These are phyloP conservation scores for Neosilurus mollespiculum DNA, from an alignment of 2,797 vertebrate species.

Conservation along the genomic window DNA sequence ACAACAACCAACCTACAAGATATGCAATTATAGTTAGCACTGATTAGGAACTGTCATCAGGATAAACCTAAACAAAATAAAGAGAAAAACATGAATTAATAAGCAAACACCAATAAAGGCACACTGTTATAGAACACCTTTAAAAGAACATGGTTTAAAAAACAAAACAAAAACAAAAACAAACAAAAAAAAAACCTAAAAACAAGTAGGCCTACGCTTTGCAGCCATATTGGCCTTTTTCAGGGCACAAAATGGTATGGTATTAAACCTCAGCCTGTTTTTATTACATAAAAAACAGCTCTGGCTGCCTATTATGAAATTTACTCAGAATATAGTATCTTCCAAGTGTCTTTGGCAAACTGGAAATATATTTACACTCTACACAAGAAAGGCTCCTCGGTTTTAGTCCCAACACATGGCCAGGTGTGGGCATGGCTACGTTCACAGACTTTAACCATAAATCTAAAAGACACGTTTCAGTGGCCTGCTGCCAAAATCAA, in stretches of 20 bases:
- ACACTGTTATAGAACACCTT: too few relatives aligned
- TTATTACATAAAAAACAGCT: not conserved
- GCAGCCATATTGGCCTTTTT: too few relatives aligned
- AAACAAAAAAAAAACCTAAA: too few relatives aligned
- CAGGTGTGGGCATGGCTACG: not conserved
- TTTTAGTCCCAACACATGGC: not conserved
- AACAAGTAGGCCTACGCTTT: too few relatives aligned
- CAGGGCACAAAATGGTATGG: too few relatives aligned
- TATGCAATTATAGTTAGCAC: not conserved
- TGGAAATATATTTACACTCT: not conserved
- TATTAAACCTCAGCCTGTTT: too few relatives aligned
- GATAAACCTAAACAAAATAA: not conserved
- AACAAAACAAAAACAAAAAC: too few relatives aligned
- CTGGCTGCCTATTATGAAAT: not conserved
- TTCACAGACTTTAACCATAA: not conserved
- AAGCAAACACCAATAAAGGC: too few relatives aligned
- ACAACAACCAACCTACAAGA: not conserved
- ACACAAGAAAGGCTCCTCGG: not conserved
- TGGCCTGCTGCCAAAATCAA: not conserved
- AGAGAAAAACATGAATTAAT: not conserved
- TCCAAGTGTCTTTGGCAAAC: not conserved
- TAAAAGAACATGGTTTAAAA: too few relatives aligned
- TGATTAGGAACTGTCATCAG: not conserved
- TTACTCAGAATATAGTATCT: not conserved
- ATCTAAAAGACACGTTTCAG: slow-evolving; percentile 5